phyloP scores from a whole-genome alignment of 2,888 invertebrate species.

The Caenorhabditis sinica region DNA sequence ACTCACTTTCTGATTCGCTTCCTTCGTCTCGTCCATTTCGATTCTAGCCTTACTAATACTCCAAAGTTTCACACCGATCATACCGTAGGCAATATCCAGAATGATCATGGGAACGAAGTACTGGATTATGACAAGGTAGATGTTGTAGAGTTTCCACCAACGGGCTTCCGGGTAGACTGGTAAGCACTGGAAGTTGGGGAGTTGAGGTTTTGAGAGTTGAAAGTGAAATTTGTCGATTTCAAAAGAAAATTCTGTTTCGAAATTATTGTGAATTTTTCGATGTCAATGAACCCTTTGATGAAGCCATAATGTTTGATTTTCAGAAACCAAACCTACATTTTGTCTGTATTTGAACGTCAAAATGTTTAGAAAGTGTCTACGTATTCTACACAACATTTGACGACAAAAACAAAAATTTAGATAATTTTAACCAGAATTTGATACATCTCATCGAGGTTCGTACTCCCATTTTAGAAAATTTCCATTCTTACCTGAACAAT shows the following conservation, averaged over 20 bases:
- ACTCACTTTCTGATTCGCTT: conserved; percentile 60
- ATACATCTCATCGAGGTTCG: too few species aligned
- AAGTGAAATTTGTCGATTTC: too few species aligned
- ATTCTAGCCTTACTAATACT: conserved; percentile 42
- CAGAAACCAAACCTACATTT: background rate
- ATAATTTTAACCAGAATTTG: too few species aligned
- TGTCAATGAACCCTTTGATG: too few species aligned
- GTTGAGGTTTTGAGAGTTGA: too few species aligned
- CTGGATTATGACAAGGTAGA: conserved; percentile 84
- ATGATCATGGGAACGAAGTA: conserved; percentile 91
- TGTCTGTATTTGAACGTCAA: too few species aligned
- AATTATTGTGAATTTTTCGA: too few species aligned
- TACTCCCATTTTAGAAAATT: background rate
- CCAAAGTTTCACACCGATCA: conserved; percentile 89
- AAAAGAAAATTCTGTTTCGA: background rate
- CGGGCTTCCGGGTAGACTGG: conserved; percentile 70
- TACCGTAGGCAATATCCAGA: conserved; percentile 90
- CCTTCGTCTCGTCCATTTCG: conserved; percentile 53
- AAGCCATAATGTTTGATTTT: background rate
- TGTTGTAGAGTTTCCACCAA: conserved; percentile 82
- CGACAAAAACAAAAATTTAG: too few species aligned
- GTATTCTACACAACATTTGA: too few species aligned
- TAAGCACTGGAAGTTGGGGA: conserved; percentile 78
- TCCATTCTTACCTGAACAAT: conserved; percentile 58
- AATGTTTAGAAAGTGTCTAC: too few species aligned